Evolutionary conservation across 2,888 invertebrate species (phyloP), one percentile per base, ranked within the genome.

Genomic region (Macaria notata): DNA sequence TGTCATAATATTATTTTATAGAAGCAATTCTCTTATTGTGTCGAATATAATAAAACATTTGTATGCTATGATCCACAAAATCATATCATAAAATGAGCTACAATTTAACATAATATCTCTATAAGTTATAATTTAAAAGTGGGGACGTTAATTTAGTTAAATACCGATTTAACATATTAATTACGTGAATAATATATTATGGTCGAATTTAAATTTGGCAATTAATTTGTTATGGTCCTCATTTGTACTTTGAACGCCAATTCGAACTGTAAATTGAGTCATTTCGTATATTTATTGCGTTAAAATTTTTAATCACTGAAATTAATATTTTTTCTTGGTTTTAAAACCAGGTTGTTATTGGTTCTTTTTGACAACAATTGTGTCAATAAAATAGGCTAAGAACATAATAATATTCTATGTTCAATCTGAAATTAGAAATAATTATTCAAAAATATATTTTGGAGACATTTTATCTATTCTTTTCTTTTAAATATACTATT

Each of bases 111-210:
- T 46, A 56, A 56, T 65, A 62, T 53, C 53, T 63, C 56, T 53
- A 64, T 68, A 58, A 71, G 54, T 64, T 63, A 65, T 61, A 49
- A 70, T 46, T 44, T 44, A n/a, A 62, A 68, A 61, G 59, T 57
- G 64, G 31, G 33, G 29, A 38, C 51, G 33, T 68, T 62, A 61
- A 72, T 69, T 62, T 66, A 62, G 54, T 49, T 60, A 59, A 61
- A 64, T 53, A 57, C 54, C 55, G 61, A 49, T 52, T 63, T 56
- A 58, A 51, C 50, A 48, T 64, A 65, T 59, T 44, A 59, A 63
- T 64, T 61, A 49, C 9, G 36, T 9, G 31, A 58, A 54, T 56
- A 59, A 62, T 56, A 60, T 51, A 57, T 53, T 53, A 65, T n/a
- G 58, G 31, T 42, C 54, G 47, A 60, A 49, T 41, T 62, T 56